Conservation (phyloP, 2,888 invertebrate genomes). For the Gisinianus flammeolus region DNA sequence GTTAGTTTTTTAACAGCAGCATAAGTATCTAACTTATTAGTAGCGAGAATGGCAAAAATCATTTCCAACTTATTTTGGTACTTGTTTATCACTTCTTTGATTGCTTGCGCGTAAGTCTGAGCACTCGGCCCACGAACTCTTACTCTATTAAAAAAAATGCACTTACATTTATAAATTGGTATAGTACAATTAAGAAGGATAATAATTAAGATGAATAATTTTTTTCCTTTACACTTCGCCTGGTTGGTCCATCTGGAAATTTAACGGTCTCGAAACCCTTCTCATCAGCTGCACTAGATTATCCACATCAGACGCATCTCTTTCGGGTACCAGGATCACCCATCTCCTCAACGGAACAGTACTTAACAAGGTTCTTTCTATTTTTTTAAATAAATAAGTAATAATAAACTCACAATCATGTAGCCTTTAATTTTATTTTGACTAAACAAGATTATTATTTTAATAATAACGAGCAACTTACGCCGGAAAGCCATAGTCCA, state of each 20-base stretch:
- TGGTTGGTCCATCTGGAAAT: conserved; percentile 47
- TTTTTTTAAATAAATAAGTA: background rate
- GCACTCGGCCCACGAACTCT: background rate
- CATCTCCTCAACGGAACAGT: conserved; percentile 57
- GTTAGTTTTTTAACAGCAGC: conserved; percentile 65
- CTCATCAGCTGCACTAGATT: conserved; percentile 46
- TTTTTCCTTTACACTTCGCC: conserved; percentile 28
- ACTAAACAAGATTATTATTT: too few species aligned
- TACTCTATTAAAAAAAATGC: conserved; percentile 23
- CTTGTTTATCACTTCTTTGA: conserved; percentile 11
- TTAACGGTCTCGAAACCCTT: conserved; percentile 45
- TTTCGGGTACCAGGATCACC: conserved; percentile 45
- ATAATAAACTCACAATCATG: background rate
- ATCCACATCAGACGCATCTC: conserved; percentile 42
- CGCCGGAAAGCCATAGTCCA: conserved; percentile 68
- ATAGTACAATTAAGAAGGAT: too few species aligned
- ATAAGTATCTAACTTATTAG: conserved; percentile 64
- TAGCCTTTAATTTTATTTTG: too few species aligned
- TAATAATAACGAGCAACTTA: too few species aligned
- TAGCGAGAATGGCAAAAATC: conserved; percentile 62
- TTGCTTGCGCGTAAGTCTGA: background rate
- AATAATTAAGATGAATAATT: conserved; percentile 3
- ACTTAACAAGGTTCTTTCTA: conserved; percentile 5
- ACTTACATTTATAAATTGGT: too few species aligned
- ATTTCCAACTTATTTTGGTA: conserved; percentile 59